Base-by-base conservation (phyloP, 1,140 invertebrate genomes). In the Condylostylus longicornis region DNA sequence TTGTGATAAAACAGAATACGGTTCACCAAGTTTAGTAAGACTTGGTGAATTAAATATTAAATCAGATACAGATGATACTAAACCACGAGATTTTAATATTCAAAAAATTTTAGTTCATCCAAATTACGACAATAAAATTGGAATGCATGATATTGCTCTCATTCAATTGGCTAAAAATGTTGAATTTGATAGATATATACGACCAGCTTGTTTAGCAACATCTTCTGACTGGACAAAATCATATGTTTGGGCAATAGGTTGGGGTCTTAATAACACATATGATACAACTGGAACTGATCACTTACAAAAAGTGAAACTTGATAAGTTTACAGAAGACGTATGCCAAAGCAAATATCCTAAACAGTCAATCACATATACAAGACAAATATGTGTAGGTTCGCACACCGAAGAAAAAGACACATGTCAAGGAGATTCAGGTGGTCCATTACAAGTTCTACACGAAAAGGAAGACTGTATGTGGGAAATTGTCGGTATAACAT, bases 321-420 rank as follows among this genome's bases (percentile, higher is more conserved):
- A 61, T 15, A 42, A 58, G 10, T 54, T 58, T 12, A 40, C 39
- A 14, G 42, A 53, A 19, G 37, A 51, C 1, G 25, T 42, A 5
- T 63, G 58, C 27, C 37, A 38, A 18, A 31, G 41, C 3, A 28
- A 35, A 0, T 55, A 33, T 10, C 44, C 35, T 23, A 35, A 44
- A 18, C 49, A 43, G 3, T 18, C 44, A 4, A 45, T 33, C 0
- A 12, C 14, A 13, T 25, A 46, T 0, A 18, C 15, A 5, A 43
- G 15, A 6, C 68, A 70, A 49, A 49, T 83, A n/a, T 83, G 80
- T 51, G 79, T 78, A 10, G 79, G 79, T 14, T 65, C 54, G 5
- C 32, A 42, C n/a, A 46, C 28, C 1, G 49, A 52, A 14, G 33
- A 43, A 8, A 53, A 49, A 18, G 65, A 67, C 36, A 66, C 65